These are phyloP conservation scores for Wasmannia auropunctata DNA, from an alignment of 1,140 invertebrate genomes.

Conservation along the genomic window DNA sequence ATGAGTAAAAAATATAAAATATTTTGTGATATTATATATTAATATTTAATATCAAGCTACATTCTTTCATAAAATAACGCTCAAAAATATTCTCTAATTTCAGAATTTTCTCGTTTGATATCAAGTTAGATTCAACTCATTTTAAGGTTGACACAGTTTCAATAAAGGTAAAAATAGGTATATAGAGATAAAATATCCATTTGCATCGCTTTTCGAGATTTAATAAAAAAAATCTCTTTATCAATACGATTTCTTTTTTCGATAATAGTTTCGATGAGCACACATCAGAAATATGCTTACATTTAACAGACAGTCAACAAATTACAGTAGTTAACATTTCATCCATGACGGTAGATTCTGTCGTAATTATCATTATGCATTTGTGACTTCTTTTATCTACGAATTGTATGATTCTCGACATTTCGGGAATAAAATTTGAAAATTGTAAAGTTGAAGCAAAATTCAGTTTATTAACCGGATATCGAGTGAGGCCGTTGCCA, in stretches of 20 bases:
- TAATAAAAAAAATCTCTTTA: neutral
- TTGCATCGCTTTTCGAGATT: neutral
- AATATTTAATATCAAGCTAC: neutral
- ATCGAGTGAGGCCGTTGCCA: slow-evolving; percentile 37
- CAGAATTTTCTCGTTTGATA: neutral
- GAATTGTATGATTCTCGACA: neutral
- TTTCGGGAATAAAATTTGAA: slow-evolving; percentile 19
- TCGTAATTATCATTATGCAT: neutral
- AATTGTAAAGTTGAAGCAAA: slow-evolving; percentile 24
- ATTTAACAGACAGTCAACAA: neutral
- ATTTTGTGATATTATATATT: too few relatives aligned
- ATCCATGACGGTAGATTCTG: neutral
- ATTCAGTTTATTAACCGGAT: slow-evolving; percentile 42
- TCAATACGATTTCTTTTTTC: neutral
- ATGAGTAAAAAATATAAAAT: neutral
- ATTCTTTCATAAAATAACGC: neutral
- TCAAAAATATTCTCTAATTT: neutral
- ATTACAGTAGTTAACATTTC: neutral
- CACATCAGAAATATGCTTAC: neutral
- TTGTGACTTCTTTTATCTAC: neutral
- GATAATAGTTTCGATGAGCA: neutral
- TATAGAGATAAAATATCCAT: neutral
- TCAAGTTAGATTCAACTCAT: neutral
- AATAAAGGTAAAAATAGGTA: too few relatives aligned
- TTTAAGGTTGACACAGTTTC: neutral